phyloP scores from a whole-genome alignment of 2,113 vertebrate genomes.

The Lonchura striata region DNA sequence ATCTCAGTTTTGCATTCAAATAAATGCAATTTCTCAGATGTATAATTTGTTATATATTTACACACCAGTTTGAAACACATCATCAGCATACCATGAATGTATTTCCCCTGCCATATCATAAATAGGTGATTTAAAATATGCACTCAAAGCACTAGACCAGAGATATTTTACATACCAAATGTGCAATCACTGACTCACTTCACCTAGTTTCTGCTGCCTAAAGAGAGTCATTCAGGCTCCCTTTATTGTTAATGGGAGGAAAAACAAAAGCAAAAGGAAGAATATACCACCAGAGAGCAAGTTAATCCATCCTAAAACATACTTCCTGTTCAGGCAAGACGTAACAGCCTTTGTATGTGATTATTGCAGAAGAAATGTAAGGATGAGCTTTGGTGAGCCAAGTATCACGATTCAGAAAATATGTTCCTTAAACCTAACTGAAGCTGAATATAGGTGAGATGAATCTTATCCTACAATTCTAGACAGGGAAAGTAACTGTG shows the following conservation, averaged over 20 bases:
- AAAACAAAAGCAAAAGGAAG: neutral
- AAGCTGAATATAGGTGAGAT: neutral
- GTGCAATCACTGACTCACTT: conserved; percentile 15
- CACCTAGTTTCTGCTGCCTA: neutral
- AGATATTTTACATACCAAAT: conserved; percentile 3
- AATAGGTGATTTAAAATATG: neutral
- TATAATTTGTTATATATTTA: neutral
- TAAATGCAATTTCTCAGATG: neutral
- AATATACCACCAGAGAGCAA: neutral
- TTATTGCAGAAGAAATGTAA: neutral
- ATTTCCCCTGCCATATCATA: neutral
- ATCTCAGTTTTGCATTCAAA: neutral
- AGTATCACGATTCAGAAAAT: neutral
- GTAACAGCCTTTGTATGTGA: neutral
- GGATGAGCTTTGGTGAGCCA: neutral
- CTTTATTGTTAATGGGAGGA: neutral
- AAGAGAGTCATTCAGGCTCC: neutral
- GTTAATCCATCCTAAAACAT: neutral
- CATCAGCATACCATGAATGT: neutral
- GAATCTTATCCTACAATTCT: neutral
- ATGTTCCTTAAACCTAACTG: neutral
- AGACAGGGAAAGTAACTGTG: neutral
- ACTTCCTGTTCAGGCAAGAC: neutral
- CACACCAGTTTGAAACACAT: neutral
- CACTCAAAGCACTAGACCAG: neutral